Evolutionary conservation across 2,888 invertebrate species (phyloP).

Genomic region (Orthonevra nobilis): DNA sequence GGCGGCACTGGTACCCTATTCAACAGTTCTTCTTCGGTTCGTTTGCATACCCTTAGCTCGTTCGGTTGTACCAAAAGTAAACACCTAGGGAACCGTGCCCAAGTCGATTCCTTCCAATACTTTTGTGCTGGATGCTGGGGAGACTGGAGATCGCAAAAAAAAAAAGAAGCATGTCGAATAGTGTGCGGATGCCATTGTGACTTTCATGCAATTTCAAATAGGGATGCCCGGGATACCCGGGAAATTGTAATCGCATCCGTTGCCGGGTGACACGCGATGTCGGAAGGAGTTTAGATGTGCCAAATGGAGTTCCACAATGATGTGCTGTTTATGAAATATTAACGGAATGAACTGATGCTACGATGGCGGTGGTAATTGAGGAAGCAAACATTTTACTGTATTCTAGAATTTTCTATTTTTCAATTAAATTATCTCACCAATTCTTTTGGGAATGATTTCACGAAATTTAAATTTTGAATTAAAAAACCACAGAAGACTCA

Average conservation of each 20-base stretch:
- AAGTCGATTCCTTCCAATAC: conserved; percentile 60
- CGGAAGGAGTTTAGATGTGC: not conserved
- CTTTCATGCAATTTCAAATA: conserved; percentile 42
- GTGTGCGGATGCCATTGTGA: conserved; percentile 56
- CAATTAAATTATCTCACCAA: no score
- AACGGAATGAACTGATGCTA: conserved; percentile 59
- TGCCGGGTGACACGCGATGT: conserved; percentile 53
- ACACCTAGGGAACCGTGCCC: conserved; percentile 54
- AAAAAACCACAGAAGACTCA: no score
- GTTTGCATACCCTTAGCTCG: conserved; percentile 56
- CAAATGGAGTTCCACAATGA: conserved; percentile 20
- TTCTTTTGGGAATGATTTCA: no score
- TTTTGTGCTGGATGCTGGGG: conserved; percentile 17
- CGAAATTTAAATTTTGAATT: no score
- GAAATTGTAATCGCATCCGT: conserved; percentile 64
- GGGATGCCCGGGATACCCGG: conserved; percentile 22
- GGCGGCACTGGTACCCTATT: conserved; percentile 56
- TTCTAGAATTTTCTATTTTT: no score
- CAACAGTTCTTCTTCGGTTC: conserved; percentile 42
- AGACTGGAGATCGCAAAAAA: conserved; percentile 9
- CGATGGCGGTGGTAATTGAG: no score
- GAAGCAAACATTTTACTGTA: no score
- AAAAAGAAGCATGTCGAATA: conserved; percentile 48
- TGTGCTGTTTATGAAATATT: conserved; percentile 63
- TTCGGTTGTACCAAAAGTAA: conserved; percentile 49